Evolutionary conservation across 2,113 vertebrate genomes (phyloP).

Genomic region (Ornithorhynchus anatinus): DNA sequence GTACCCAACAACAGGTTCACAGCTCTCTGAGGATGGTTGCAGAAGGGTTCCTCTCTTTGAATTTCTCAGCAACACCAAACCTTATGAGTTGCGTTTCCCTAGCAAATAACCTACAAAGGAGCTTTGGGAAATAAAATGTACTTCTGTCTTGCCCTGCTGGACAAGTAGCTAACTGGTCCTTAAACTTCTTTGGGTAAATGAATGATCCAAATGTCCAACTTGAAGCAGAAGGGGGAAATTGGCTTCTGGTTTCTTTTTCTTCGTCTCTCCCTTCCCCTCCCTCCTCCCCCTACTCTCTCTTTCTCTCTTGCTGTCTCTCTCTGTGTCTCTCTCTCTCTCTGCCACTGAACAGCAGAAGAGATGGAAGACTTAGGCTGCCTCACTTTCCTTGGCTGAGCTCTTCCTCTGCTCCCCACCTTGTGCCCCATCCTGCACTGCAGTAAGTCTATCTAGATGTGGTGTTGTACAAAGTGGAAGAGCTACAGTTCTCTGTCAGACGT

Average conservation of each 20-base stretch:
- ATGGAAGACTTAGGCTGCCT: conserved; percentile 62
- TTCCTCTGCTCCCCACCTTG: conserved; percentile 57
- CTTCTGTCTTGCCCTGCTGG: conserved; percentile 2
- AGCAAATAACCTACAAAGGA: too few relatives aligned
- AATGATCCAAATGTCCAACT: neutral
- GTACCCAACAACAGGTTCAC: too few relatives aligned
- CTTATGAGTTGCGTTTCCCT: too few relatives aligned
- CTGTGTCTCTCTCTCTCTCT: conserved; percentile 44
- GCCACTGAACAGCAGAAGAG: conserved; percentile 60
- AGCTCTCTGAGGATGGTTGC: too few relatives aligned
- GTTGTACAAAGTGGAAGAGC: conserved; percentile 48
- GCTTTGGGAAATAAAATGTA: neutral
- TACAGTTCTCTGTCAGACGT: conserved; percentile 52
- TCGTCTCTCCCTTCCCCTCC: neutral
- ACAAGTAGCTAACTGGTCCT: neutral
- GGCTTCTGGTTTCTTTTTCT: conserved; percentile 58
- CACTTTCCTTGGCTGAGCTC: conserved; percentile 62
- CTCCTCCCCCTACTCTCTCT: neutral
- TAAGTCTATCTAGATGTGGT: conserved; percentile 42
- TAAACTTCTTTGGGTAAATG: neutral
- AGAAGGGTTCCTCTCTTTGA: too few relatives aligned
- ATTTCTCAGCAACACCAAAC: too few relatives aligned
- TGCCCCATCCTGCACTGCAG: conserved; percentile 55
- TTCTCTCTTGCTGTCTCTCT: conserved; percentile 26
- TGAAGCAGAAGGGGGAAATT: conserved; percentile 47